Base-by-base conservation (phyloP, 2,888 invertebrate genomes). In the Nephrotoma guestfalica region DNA sequence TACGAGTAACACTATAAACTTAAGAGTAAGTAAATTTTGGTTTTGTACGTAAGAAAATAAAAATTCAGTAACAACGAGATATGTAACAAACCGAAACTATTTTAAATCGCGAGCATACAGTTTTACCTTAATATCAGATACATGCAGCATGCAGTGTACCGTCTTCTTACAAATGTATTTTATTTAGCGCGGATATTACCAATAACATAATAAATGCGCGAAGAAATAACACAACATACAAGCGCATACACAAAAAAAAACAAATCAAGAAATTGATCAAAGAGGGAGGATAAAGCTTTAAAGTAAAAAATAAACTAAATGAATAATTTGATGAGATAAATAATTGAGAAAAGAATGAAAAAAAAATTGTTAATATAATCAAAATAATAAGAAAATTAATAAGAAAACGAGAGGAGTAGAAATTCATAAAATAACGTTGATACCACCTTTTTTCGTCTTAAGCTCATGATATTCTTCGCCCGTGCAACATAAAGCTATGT, bases 241-340 rank as follows among this genome's bases (percentile, higher is more conserved):
- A 71, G 30, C 13, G 71, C 71, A 30, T 30, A 30, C 30, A 30
- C 3, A 47, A n/a, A 47, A 47, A 13, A 47, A 47, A 11, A n/a
- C n/a, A 47, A 47, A n/a, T 13, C 11, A 47, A 47, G 13, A 84
- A 84, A 84, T 84, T 84, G 84, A 84, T 84, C 84, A 84, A 84
- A 84, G 84, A 41, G 84, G 84, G 84, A 84, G 84, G 84, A 84
- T 84, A 15, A 84, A 84, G 41, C 30, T 71, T 30, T 9, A 6
- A 15, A 30, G 30, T 30, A 71, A 71, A 71, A 71, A 71, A 71
- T 71, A 84, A 84, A 84, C 41, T 84, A 84, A 84, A 84, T 84
- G 84, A 84, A 84, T 84, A 84, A 84, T 84, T 84, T 84, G 84
- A 84, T 41, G 84, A 84, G 84, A 84, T 84, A 84, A 84, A 84